Conservation (phyloP, 1,140 invertebrate genomes). For the Sycophaga agraensis region DNA sequence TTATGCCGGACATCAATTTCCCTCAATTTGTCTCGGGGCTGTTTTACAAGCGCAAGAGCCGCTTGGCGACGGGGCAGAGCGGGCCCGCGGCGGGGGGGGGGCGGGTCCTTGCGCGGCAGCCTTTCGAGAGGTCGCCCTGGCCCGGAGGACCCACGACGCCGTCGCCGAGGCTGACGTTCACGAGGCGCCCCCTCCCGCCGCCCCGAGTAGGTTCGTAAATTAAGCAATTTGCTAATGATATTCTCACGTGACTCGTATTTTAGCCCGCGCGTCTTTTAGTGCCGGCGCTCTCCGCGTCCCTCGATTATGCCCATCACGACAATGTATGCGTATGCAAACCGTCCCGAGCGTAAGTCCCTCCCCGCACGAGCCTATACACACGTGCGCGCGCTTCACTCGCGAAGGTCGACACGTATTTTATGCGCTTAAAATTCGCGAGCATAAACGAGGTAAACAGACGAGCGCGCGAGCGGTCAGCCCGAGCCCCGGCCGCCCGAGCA, state of each 20-base stretch:
- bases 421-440: background rate
- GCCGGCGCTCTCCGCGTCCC: constrained; percentile 34
- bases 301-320: background rate
- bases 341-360: background rate
- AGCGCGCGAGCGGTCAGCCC: too few species aligned
- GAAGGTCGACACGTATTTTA: too few species aligned
- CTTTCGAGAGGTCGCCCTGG: too few species aligned
- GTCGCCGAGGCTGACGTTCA: too few species aligned
- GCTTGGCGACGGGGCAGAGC: too few species aligned
- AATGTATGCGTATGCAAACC: constrained; percentile 6
- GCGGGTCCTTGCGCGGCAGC: too few species aligned
- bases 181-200: background rate
- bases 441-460: constrained; percentile 1
- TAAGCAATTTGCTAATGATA: constrained; percentile 59
- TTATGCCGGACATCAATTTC: constrained; percentile 23
- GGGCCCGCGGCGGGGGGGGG: too few species aligned
- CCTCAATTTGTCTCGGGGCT: constrained; percentile 22
- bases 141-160: too few species aligned
- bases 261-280: constrained; percentile 50
- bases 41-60: background rate
- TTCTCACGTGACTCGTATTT: constrained; percentile 56
- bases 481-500: background rate
- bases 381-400: background rate
- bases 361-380: background rate
- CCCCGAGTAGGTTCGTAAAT: constrained; percentile 42